A percentile compares a stretch with the other conserved stretches of the same genome.
phyloP scores from a whole-genome alignment of 2,888 invertebrate species.

The Alcis repandata region DNA sequence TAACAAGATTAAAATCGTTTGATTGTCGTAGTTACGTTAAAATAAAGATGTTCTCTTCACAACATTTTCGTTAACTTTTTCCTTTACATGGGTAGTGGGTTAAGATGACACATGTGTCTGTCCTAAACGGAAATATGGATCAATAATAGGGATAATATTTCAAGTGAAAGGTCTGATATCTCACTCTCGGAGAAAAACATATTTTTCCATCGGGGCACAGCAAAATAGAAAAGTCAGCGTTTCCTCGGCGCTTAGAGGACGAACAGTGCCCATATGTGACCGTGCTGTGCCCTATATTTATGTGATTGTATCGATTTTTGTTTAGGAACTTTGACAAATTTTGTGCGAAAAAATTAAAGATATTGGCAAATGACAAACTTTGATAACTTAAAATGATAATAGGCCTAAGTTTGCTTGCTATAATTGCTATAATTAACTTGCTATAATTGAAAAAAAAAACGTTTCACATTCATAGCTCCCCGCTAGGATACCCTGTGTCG shows the following conservation, averaged over 20 bases:
- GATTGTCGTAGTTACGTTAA: background rate
- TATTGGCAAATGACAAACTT: no score
- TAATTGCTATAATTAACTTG: no score
- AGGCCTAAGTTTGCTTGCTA: no score
- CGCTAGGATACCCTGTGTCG: no score
- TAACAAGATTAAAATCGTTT: background rate
- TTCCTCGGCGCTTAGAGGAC: constrained; percentile 56
- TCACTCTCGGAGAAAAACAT: constrained; percentile 62
- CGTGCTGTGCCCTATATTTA: constrained; percentile 50
- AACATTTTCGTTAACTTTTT: background rate
- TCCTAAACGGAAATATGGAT: constrained; percentile 43
- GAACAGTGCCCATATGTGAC: constrained; percentile 62
- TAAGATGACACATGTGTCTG: constrained; percentile 28
- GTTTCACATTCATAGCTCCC: no score
- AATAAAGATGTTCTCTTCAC: background rate
- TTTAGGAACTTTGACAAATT: background rate
- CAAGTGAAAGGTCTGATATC: constrained; percentile 52
- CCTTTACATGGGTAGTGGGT: constrained; percentile 19
- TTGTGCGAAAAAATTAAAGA: background rate
- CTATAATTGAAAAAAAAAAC: no score
- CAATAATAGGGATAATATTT: constrained; percentile 59
- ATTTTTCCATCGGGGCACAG: constrained; percentile 62
- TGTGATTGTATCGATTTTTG: background rate
- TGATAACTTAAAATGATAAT: no score
- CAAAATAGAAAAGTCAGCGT: constrained; percentile 67